phyloP scores from a whole-genome alignment of 2,888 invertebrate species.

The Eremobia ochroleuca region DNA sequence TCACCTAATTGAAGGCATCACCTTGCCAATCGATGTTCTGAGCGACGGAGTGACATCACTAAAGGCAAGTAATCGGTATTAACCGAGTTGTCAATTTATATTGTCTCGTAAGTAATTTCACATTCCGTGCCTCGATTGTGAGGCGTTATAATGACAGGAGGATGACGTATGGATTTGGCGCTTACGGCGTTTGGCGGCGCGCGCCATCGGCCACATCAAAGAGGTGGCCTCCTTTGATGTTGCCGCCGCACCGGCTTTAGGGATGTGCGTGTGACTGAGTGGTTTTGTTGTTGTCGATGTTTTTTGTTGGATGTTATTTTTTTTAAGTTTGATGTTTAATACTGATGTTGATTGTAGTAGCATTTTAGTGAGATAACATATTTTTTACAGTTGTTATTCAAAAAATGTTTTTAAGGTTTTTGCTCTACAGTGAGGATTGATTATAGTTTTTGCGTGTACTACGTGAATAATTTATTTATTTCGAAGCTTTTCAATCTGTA shows the following conservation, averaged over 20 bases:
- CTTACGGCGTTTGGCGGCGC: constrained; percentile 91
- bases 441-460: neutral
- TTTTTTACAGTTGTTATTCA: neutral
- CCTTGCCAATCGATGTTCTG: constrained; percentile 58
- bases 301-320: constrained; percentile 15
- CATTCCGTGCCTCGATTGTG: constrained; percentile 89
- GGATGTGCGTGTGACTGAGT: constrained; percentile 73
- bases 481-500: neutral
- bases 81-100: constrained; percentile 90
- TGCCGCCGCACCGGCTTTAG: constrained; percentile 87
- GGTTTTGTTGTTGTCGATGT: constrained; percentile 72
- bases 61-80: constrained; percentile 82
- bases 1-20: constrained; percentile 63
- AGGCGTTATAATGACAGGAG: constrained; percentile 91
- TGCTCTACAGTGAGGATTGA: neutral
- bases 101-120: constrained; percentile 90
- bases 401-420: neutral
- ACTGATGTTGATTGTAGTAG: neutral
- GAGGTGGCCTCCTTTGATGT: constrained; percentile 91
- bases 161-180: constrained; percentile 91
- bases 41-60: constrained; percentile 59
- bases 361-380: too few species aligned
- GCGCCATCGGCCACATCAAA: constrained; percentile 91
- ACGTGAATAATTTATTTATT: neutral
- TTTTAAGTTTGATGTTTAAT: neutral